Evolutionary conservation across 2,888 invertebrate genomes (phyloP).

Genomic region (Lissocephala sabroskyi): DNA sequence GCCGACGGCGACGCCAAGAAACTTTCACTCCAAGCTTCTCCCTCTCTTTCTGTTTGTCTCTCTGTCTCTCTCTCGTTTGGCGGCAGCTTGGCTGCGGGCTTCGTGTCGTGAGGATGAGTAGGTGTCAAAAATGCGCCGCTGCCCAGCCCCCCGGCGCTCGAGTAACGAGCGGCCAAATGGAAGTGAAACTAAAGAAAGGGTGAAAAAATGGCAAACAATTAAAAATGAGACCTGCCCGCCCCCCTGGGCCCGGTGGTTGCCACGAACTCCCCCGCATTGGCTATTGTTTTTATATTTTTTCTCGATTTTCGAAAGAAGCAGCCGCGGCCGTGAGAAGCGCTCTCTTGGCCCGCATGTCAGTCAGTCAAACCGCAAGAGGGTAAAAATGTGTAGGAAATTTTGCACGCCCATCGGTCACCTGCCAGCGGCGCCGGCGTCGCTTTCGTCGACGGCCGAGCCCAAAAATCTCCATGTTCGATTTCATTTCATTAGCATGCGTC

Average conservation of each 20-base stretch:
- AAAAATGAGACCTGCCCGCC: conserved; percentile 13
- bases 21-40: conserved; percentile 4
- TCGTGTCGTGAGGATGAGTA: conserved; percentile 29
- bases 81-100: background rate
- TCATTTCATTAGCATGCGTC: conserved; percentile 49
- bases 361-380: conserved; percentile 22
- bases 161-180: background rate
- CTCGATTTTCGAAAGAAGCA: too few relatives aligned
- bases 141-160: conserved; percentile 32
- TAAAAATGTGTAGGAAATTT: background rate
- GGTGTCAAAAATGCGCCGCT: conserved; percentile 37
- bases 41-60: too few relatives aligned
- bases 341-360: conserved; percentile 1
- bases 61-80: too few relatives aligned
- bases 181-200: conserved; percentile 27
- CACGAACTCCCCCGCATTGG: too few relatives aligned
- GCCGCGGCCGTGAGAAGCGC: too few relatives aligned
- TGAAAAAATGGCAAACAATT: conserved; percentile 40
- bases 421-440: too few relatives aligned
- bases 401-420: too few relatives aligned
- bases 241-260: too few relatives aligned
- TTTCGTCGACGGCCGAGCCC: too few relatives aligned
- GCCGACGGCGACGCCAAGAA: conserved; percentile 12
- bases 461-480: too few relatives aligned
- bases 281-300: too few relatives aligned